Evolutionary conservation across 2,113 vertebrate genomes (phyloP).

Genomic region (Ardeotis arabs): DNA sequence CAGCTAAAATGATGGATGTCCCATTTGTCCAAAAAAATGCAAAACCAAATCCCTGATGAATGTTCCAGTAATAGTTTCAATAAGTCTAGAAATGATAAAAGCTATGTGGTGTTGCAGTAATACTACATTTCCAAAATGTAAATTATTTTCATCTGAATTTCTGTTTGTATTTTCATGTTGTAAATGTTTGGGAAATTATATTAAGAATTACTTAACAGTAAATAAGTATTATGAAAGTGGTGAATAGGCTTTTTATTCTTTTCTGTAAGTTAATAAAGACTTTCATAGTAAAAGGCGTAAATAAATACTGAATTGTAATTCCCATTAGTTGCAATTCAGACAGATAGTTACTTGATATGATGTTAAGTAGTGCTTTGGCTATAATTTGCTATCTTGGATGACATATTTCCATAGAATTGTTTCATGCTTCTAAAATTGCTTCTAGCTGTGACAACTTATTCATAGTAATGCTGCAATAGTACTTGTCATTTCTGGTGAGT

Average conservation of each 20-base stretch:
- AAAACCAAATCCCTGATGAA: neutral
- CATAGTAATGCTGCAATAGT: neutral
- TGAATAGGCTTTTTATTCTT: neutral
- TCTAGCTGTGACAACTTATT: neutral
- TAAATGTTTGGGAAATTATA: neutral
- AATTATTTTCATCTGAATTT: neutral
- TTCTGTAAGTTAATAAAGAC: neutral
- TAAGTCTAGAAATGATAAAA: neutral
- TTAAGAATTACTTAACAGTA: neutral
- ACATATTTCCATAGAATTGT: neutral
- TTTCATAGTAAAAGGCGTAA: neutral
- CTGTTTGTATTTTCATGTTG: neutral
- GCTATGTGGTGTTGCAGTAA: neutral
- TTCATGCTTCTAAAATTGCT: neutral
- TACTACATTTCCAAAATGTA: neutral
- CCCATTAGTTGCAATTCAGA: neutral
- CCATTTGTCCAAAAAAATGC: neutral
- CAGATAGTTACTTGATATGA: neutral
- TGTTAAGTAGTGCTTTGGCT: neutral
- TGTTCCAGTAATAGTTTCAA: neutral
- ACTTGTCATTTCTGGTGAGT: neutral
- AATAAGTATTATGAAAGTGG: neutral
- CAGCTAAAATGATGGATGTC: neutral
- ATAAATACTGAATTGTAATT: neutral
- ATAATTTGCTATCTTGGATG: neutral